Conservation (phyloP, 1,140 invertebrate species). For the Polypedilum pembai region DNA sequence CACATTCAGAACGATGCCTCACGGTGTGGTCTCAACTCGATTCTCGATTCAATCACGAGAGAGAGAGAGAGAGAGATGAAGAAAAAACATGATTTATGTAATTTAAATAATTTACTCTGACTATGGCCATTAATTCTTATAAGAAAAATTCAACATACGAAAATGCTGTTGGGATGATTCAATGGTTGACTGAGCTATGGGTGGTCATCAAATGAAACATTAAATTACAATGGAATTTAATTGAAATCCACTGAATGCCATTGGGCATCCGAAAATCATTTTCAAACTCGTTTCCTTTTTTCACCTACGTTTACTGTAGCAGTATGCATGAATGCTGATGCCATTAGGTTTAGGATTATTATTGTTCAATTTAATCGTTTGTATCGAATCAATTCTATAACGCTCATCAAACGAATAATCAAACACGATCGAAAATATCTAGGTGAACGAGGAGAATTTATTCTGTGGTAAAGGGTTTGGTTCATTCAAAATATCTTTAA, state of each 20-base stretch:
- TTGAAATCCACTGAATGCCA: conserved; percentile 14
- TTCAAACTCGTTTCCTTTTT: background rate
- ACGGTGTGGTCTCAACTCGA: background rate
- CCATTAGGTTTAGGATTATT: background rate
- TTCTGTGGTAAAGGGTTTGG: background rate
- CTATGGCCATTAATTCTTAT: conserved; percentile 5
- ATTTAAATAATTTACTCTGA: conserved; percentile 5
- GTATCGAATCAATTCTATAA: conserved; percentile 12
- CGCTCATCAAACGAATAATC: conserved; percentile 16
- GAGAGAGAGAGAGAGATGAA: too few species aligned
- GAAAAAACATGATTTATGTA: conserved; percentile 9
- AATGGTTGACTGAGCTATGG: background rate
- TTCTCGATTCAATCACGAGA: background rate
- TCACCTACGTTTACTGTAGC: background rate
- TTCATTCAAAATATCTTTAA: too few species aligned
- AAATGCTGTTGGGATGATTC: background rate
- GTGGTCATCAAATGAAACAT: conserved; percentile 22
- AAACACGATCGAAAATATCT: background rate
- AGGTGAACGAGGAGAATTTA: background rate
- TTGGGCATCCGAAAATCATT: background rate
- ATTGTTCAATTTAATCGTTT: conserved; percentile 19
- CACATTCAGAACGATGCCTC: background rate
- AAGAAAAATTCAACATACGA: background rate
- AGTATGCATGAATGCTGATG: conserved; percentile 3
- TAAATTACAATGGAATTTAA: conserved; percentile 28